Evolutionary conservation across 2,113 vertebrate species (phyloP), one percentile per base, ranked within the genome.

Genomic region (Amazona guildingii): DNA sequence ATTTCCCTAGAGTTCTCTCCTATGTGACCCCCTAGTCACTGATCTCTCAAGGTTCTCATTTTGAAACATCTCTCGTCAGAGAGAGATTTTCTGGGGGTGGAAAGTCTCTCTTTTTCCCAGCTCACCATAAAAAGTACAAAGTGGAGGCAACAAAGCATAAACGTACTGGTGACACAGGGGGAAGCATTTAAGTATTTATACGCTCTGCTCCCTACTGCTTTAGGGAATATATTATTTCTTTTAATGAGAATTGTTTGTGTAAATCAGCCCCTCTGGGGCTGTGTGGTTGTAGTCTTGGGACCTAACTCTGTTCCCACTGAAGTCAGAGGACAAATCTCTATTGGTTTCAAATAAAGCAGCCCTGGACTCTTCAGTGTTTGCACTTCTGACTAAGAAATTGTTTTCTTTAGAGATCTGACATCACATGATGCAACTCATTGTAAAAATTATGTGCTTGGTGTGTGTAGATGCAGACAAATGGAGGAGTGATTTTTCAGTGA

Each of bases 381-480:
- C 21, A 48, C 39, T 77, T 69, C 54, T 74, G 57, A 64, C 3
- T 8, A 97, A 82, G 72, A 93, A 76, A 20, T 75, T 84, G 63
- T 95, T 97, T 94, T 94, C 33, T 14, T 90, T 82, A 41, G 41
- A 77, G 62, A 15, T 89, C 81, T 97, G 94, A 97, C 85, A 86
- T 97, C 96, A 96, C 66, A 86, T 96, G 96, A 97, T 96, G 96
- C 95, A 98, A 97, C 37, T 46, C 19, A 28, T 75, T 92, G 95
- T 87, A 97, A 97, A 97, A 97, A 77, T 3, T 5, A 70, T 68
- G 74, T 1, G 75, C 43, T 39, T 66, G 68, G 75, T 97, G 83
- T 54, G 84, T 92, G 92, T 57, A 81, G 55, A n/a, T 33, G 35
- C 46, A 73, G 29, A 67, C 54, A 87, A 85, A 83, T 7, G 48